Conservation (phyloP, 2,888 invertebrate species). For the Laspeyria flexula region DNA sequence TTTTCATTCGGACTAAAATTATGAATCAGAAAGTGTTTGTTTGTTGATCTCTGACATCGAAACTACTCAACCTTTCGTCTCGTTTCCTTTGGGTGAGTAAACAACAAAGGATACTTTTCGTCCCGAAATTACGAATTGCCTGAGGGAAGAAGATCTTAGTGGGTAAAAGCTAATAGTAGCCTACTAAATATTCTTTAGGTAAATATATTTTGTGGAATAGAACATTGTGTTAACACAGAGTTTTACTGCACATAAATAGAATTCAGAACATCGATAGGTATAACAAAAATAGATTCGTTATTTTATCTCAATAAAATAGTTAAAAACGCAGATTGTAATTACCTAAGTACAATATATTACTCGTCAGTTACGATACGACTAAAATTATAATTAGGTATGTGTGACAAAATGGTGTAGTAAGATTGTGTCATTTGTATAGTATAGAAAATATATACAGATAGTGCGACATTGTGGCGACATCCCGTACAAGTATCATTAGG, state of each 20-base stretch:
- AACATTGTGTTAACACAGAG: background rate
- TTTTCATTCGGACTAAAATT: no score
- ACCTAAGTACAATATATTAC: no score
- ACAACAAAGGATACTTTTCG: background rate
- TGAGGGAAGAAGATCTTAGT: background rate
- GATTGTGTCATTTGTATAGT: conserved; percentile 1
- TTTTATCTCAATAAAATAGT: no score
- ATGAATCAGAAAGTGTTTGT: no score
- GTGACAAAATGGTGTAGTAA: background rate
- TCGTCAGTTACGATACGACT: background rate
- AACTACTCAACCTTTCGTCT: background rate
- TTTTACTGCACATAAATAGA: background rate
- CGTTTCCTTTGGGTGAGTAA: background rate
- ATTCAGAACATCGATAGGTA: no score
- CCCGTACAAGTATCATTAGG: conserved; percentile 33
- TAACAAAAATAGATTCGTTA: no score
- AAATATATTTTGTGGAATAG: background rate
- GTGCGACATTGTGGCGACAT: conserved; percentile 4
- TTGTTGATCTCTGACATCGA: conserved; percentile 2
- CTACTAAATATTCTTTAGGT: background rate
- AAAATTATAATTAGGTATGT: background rate
- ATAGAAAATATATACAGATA: conserved; percentile 16
- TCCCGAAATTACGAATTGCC: background rate
- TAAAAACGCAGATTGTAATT: no score
- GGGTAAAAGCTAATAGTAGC: background rate